Conservation (phyloP, 2,113 vertebrate species). For the Eidolon helvum region DNA sequence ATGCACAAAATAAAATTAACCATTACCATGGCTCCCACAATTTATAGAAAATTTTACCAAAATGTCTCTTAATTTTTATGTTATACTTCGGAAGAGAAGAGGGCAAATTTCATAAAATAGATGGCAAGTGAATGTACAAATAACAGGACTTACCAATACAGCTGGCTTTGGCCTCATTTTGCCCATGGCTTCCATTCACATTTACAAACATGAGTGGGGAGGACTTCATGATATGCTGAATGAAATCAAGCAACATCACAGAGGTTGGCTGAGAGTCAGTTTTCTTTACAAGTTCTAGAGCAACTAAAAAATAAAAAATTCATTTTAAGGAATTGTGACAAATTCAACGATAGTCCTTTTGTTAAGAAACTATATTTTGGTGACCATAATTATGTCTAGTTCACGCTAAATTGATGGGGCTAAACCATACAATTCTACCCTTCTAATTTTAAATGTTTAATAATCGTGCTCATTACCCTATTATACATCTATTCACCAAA, state of each 20-base stretch:
- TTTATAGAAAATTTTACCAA: not conserved
- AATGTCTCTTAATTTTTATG: not conserved
- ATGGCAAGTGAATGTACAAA: not conserved
- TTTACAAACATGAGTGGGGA: slow-evolving; percentile 97
- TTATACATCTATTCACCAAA: not conserved
- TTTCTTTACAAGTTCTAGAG: slow-evolving; percentile 94
- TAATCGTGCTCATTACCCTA: not conserved
- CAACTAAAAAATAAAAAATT: slow-evolving; percentile 84
- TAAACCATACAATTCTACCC: not conserved
- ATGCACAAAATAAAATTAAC: slow-evolving; percentile 27
- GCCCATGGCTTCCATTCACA: slow-evolving; percentile 84
- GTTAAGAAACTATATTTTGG: slow-evolving; percentile 32
- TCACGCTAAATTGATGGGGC: not conserved
- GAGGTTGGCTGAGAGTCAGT: slow-evolving; percentile 94
- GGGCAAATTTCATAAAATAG: not conserved
- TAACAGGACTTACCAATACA: slow-evolving; percentile 86
- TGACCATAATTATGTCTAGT: slow-evolving; percentile 8
- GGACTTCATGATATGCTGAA: slow-evolving; percentile 97
- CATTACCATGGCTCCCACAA: not conserved
- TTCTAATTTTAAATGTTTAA: slow-evolving; percentile 44
- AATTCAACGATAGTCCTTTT: slow-evolving; percentile 6
- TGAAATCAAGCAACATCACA: slow-evolving; percentile 97
- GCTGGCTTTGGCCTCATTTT: slow-evolving; percentile 83
- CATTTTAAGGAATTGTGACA: slow-evolving; percentile 9
- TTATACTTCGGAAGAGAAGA: slow-evolving; percentile 21